Percentiles rank a stretch among this genome's conserved stretches.
These are phyloP conservation scores for Indicator indicator DNA, from an alignment of 2,113 vertebrate species.

Conservation along the genomic window DNA sequence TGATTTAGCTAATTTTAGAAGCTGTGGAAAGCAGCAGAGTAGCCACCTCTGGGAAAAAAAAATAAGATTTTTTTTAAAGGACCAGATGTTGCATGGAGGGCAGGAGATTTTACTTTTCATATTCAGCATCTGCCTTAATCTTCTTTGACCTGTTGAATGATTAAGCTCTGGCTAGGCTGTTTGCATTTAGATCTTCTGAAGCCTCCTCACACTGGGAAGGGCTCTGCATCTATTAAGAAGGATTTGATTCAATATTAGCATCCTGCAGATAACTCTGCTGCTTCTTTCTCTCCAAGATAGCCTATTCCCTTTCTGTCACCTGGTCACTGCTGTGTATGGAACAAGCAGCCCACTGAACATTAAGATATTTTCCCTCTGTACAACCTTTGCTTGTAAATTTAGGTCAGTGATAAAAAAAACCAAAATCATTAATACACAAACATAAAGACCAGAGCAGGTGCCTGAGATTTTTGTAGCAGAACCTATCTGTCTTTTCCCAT, in stretches of 20 bases:
- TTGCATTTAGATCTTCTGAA: conserved; percentile 34
- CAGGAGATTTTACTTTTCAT: conserved; percentile 23
- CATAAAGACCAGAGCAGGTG: neutral
- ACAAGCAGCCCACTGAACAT: neutral
- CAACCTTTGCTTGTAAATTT: neutral
- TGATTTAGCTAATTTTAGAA: neutral
- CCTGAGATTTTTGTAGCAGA: neutral
- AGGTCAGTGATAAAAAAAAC: neutral
- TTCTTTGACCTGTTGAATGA: conserved; percentile 33
- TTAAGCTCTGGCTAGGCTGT: conserved; percentile 14
- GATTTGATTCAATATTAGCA: conserved; percentile 23
- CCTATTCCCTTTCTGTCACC: neutral
- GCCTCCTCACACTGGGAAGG: neutral
- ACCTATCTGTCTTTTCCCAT: neutral
- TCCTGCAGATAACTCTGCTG: neutral
- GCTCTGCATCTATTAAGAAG: neutral
- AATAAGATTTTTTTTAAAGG: neutral
- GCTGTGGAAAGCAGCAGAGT: neutral
- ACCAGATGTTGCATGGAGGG: neutral
- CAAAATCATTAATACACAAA: neutral
- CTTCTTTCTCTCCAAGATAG: conserved; percentile 13
- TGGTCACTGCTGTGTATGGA: fast-evolving
- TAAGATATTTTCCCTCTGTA: neutral
- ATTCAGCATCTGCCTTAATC: conserved; percentile 34
- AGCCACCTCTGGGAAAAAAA: neutral